Evolutionary conservation across 2,888 invertebrate species (phyloP), one percentile per base, ranked within the genome.

Genomic region (Athrips mouffetella): DNA sequence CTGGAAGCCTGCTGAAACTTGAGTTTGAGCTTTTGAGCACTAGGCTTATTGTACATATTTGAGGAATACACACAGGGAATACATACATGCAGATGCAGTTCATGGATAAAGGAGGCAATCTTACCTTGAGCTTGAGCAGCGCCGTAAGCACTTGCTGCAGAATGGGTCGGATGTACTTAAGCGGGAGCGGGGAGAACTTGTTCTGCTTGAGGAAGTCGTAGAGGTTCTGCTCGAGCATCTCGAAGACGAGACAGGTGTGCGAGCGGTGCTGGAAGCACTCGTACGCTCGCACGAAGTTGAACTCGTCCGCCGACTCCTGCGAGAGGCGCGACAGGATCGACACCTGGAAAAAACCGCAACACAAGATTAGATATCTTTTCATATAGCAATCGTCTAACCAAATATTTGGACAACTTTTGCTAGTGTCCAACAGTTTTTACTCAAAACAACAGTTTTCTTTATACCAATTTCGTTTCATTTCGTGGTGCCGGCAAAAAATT

Each of bases 181-280:
- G 91, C 48, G 99, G 98, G 73, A 99, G 90, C 57, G 99, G 99
- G 75, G 97, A 97, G 89, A 99, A 99, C 90, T 99, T 99, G 90
- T 99, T 99, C 89, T 98, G 98, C 83, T 99, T 99, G 63, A 99
- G 93, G 88, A 99, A 99, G 91, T 99, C 99, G 88, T 99, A 99
- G 62, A 99, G 91, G 89, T 99, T 99, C 90, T 99, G 99, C 79
- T 99, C 99, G 69, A 99, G 92, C 98, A 99, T 99, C 90, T 99
- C 99, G 83, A 99, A 99, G 76, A 99, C 99, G 87, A 99, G 92
- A 87, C 99, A 99, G 48, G 99, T 99, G 90, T 99, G 99, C 80
- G 97, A 98, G 85, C 98, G 98, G 89, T 99, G 99, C 90, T 98
- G 98, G 90, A 99, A 99, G 90, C 99, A 99, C 88, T 99, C 99